Percentiles rank a stretch among this genome's conserved stretches.
phyloP scores from a whole-genome alignment of 2,797 vertebrate species.

The Pachyuromys duprasi region DNA sequence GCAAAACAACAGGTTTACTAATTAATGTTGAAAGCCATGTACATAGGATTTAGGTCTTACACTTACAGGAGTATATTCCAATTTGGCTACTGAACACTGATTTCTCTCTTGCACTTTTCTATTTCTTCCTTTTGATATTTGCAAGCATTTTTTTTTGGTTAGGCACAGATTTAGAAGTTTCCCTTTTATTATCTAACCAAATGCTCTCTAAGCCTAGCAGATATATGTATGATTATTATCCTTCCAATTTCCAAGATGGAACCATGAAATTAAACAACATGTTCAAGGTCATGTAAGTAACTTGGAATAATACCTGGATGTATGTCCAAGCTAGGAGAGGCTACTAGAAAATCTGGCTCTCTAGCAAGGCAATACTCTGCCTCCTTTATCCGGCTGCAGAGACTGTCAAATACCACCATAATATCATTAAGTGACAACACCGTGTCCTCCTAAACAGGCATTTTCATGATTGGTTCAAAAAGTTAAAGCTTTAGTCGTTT shows the following conservation, averaged over 20 bases:
- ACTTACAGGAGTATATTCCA: neutral
- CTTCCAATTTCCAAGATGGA: neutral
- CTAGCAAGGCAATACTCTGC: neutral
- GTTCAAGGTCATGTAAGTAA: neutral
- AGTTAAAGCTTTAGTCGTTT: neutral
- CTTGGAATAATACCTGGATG: neutral
- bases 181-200: neutral
- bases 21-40: neutral
- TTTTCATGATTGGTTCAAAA: neutral
- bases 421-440: neutral
- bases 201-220: neutral
- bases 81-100: neutral
- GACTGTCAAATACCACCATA: neutral
- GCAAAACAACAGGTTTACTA: neutral
- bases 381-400: neutral
- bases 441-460: neutral
- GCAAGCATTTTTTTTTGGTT: neutral
- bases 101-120: neutral
- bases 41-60: neutral
- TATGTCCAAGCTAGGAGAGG: neutral
- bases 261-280: neutral
- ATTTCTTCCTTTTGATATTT: conserved; percentile 2
- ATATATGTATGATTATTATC: neutral
- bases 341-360: neutral
- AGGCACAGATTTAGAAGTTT: neutral